Percentiles rank a stretch among this genome's conserved stretches.
Evolutionary conservation across 1,140 invertebrate species (phyloP).

Genomic region (Goniozus legneri): DNA sequence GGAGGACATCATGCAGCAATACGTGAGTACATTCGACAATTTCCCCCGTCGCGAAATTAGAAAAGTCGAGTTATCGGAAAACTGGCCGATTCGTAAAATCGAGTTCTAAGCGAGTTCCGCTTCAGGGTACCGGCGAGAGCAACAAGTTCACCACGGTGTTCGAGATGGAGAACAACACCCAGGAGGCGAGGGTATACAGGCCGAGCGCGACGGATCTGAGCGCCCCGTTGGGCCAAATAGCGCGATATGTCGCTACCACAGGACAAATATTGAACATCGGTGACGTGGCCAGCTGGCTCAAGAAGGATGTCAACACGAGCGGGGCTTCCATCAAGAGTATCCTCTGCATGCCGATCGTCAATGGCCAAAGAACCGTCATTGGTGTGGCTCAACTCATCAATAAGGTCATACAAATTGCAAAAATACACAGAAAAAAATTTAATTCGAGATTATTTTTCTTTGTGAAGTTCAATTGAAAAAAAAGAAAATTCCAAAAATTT

Average conservation of each 20-base stretch:
- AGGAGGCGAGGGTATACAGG: conserved; percentile 57
- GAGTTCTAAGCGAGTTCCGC: no score
- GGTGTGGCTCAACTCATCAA: conserved; percentile 93
- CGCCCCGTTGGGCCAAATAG: conserved; percentile 68
- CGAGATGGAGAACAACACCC: conserved; percentile 65
- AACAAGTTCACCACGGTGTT: conserved; percentile 74
- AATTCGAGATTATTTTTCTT: no score
- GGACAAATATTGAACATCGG: conserved; percentile 81
- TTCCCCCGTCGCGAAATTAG: no score
- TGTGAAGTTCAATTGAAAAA: background rate
- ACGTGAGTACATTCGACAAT: conserved; percentile 51
- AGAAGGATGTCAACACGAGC: conserved; percentile 59
- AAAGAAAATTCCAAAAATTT: background rate
- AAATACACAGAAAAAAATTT: background rate
- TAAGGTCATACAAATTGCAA: conserved; percentile 61
- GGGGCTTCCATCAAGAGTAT: conserved; percentile 66
- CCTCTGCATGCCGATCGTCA: conserved; percentile 88
- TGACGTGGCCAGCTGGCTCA: conserved; percentile 70
- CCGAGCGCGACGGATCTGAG: conserved; percentile 57
- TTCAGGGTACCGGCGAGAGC: conserved; percentile 51
- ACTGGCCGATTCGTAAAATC: no score
- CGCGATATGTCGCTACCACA: conserved; percentile 76
- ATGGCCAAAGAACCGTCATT: conserved; percentile 81
- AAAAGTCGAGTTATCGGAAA: no score
- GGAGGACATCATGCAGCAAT: conserved; percentile 64